A percentile compares a stretch with the other conserved stretches of the same genome.
Evolutionary conservation across 2,888 invertebrate genomes (phyloP).

Genomic region (Serrognathus titanus): DNA sequence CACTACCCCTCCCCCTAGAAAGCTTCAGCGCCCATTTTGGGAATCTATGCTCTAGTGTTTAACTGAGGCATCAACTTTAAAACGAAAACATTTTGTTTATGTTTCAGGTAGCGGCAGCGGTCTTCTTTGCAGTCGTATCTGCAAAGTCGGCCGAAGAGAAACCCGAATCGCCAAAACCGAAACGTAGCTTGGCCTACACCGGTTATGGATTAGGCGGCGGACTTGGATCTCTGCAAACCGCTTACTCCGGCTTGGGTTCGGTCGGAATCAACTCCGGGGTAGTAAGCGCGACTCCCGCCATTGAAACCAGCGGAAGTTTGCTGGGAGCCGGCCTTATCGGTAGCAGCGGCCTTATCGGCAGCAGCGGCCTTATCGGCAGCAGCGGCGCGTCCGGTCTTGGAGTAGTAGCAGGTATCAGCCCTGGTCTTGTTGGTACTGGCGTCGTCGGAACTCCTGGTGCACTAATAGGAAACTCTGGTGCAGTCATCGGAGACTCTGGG

Average conservation of each 20-base stretch:
- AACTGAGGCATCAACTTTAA: too few species aligned
- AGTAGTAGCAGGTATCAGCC: not conserved
- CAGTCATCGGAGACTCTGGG: not conserved
- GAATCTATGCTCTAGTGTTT: too few species aligned
- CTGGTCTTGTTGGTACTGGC: not conserved
- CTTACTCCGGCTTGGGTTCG: not conserved
- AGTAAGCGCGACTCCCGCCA: not conserved
- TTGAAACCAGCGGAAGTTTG: not conserved
- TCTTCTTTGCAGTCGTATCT: conserved; percentile 6
- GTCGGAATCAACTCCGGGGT: not conserved
- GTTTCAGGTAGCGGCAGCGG: too few species aligned
- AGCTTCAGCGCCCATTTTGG: too few species aligned
- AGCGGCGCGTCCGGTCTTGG: conserved; percentile 1
- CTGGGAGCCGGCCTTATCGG: not conserved
- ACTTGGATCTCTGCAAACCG: conserved; percentile 1
- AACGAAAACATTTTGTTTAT: too few species aligned
- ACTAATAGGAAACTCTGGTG: too few species aligned
- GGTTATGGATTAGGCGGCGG: conserved; percentile 3
- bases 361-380: conserved; percentile 1
- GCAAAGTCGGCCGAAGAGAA: conserved; percentile 5
- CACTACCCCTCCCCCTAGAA: too few species aligned
- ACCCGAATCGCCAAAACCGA: conserved; percentile 6
- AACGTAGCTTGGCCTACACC: conserved; percentile 5
- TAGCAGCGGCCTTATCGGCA: conserved; percentile 1
- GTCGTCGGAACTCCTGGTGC: not conserved